A percentile compares a stretch with the other conserved stretches of the same genome.
phyloP scores from a whole-genome alignment of 2,113 vertebrate species.

The Mixornis gularis region DNA sequence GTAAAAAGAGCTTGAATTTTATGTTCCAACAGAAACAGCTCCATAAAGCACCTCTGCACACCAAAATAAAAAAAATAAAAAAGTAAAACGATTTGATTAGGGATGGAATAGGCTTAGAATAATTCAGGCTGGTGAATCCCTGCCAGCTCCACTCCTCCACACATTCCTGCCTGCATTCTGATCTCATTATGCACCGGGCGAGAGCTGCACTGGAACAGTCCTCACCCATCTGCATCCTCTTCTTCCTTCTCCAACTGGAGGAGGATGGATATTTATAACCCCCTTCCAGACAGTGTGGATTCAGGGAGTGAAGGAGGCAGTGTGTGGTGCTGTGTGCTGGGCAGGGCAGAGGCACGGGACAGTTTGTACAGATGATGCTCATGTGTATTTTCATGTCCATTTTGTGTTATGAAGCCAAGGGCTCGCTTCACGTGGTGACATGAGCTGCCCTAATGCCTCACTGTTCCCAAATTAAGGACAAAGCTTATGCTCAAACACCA shows the following conservation, averaged over 20 bases:
- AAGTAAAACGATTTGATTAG: background rate
- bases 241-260: slow-evolving; percentile 6
- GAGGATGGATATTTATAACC: slow-evolving; percentile 44
- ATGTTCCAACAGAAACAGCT: background rate
- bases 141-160: slow-evolving; percentile 66
- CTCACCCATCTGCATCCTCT: slow-evolving; percentile 60
- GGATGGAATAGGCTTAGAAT: slow-evolving; percentile 36
- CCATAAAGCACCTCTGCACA: background rate
- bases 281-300: background rate
- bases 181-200: slow-evolving; percentile 36
- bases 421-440: background rate
- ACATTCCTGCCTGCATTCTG: slow-evolving; percentile 64
- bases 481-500: background rate
- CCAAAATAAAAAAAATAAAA: background rate
- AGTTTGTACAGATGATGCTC: background rate
- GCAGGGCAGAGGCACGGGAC: background rate
- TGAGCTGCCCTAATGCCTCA: background rate
- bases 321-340: accelerated
- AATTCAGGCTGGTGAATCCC: slow-evolving; percentile 49
- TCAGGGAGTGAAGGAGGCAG: background rate
- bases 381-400: background rate
- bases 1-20: background rate
- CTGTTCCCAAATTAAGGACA: background rate
- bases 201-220: slow-evolving; percentile 54
- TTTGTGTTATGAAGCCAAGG: accelerated